Evolutionary conservation across 1,140 invertebrate genomes (phyloP), one percentile per base, ranked within the genome.

Genomic region (Protaetia brevitarsis): DNA sequence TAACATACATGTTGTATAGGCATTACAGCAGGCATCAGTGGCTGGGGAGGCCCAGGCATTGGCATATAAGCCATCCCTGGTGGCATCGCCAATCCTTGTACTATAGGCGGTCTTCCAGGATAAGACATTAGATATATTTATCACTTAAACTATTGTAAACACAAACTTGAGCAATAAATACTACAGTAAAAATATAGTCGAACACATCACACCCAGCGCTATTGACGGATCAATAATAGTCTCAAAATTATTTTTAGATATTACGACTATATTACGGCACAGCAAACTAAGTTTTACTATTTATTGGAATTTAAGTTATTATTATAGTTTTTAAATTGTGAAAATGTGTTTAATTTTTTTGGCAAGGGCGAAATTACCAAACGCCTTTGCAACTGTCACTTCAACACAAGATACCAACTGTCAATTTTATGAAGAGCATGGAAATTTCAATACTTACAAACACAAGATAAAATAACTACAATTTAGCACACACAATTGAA

Each of bases 31-130:
- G 79, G 78, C 77, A 83, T 80, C 23, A 82, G 58, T 31, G 82
- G 79, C 62, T 82, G 77, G 45, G 76, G 72, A 27, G 77, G 77
- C 1, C 66, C 80, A 37, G 73, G 69, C 74, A 79, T 82, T 23
- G 80, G 78, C 75, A 84, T 81, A 13, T 81, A 82, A 59, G 80
- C 74, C 81, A 85, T 85, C 37, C 69, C 70, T 10, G 79, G 78
- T 6, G 79, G 78, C 65, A 66, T 66, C 11, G 79, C 76, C 26
- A 80, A 73, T 23, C 82, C 83, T 65, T 83, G 84, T 72, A 84
- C 83, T 74, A 86, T 82, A 7, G 83, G 83, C 11, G 84, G 83
- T 66, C 83, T 76, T 23, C 81, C 80, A 26, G 82, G 82, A 69
- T 79, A 83, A 16, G 82, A 83, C 82, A 83, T 83, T 67, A 19